These are phyloP conservation scores for Vultur gryphus DNA, from an alignment of 2,797 vertebrate species.

Conservation along the genomic window DNA sequence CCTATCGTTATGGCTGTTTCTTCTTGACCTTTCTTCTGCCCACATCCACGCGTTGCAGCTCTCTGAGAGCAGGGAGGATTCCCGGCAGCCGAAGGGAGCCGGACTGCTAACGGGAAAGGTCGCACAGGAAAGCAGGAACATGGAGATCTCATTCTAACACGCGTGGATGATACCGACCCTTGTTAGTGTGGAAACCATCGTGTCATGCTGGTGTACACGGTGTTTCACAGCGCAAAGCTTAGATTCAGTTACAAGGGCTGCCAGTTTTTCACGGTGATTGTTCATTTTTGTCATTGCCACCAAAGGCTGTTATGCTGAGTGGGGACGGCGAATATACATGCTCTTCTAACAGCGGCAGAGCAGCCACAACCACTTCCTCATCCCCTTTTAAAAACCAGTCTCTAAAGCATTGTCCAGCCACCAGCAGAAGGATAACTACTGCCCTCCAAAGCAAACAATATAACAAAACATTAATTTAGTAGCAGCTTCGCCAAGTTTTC, in stretches of 20 bases:
- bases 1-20: fast-evolving
- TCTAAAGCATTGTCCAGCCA: background rate
- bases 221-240: background rate
- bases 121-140: background rate
- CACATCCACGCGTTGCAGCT: background rate
- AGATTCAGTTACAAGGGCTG: fast-evolving
- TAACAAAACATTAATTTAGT: fast-evolving
- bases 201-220: fast-evolving
- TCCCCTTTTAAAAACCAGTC: background rate
- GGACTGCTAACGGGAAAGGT: fast-evolving
- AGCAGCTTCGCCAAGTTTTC: background rate
- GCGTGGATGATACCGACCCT: fast-evolving
- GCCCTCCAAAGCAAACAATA: background rate
- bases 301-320: fast-evolving
- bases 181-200: fast-evolving
- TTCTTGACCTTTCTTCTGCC: background rate
- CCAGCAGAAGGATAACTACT: background rate
- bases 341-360: background rate
- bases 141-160: fast-evolving
- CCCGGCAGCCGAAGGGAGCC: background rate
- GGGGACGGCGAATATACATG: background rate
- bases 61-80: background rate
- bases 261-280: fast-evolving
- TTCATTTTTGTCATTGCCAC: fast-evolving
- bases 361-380: background rate